Evolutionary conservation across 2,888 invertebrate species (phyloP).

Genomic region (Seira musarum): DNA sequence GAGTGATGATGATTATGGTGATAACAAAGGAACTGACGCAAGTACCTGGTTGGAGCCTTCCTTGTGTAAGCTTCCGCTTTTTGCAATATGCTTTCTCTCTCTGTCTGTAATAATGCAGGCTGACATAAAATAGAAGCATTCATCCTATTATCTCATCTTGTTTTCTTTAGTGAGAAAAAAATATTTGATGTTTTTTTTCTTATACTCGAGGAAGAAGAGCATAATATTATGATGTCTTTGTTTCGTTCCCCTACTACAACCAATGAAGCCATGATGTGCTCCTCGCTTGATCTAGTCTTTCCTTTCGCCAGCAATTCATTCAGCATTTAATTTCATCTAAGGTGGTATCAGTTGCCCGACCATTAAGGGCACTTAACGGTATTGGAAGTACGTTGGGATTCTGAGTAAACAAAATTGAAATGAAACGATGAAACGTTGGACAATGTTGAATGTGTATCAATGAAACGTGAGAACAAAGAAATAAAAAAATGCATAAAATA

Average conservation of each 20-base stretch:
- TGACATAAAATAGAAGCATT: too few species aligned
- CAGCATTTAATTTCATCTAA: constrained; percentile 70
- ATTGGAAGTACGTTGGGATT: constrained; percentile 60
- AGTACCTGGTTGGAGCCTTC: neutral
- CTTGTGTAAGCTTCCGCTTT: neutral
- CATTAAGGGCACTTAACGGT: constrained; percentile 69
- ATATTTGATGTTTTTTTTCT: constrained; percentile 64
- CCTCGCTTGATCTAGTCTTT: constrained; percentile 1
- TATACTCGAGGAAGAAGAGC: constrained; percentile 50
- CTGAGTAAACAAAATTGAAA: constrained; percentile 68
- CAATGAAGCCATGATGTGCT: neutral
- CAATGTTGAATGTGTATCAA: too few species aligned
- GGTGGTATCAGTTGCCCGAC: constrained; percentile 69
- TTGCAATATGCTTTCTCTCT: too few species aligned
- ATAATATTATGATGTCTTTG: constrained; percentile 19
- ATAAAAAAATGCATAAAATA: too few species aligned
- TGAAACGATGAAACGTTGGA: constrained; percentile 25
- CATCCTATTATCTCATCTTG: too few species aligned
- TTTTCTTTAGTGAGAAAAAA: too few species aligned
- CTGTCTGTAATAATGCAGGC: too few species aligned
- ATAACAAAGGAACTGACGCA: constrained; percentile 30
- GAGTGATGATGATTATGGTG: constrained; percentile 20
- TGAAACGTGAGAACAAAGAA: too few species aligned
- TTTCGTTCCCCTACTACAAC: neutral
- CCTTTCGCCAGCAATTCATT: neutral